Evolutionary conservation across 1,140 invertebrate species (phyloP).

Genomic region (Zaprionus capensis): DNA sequence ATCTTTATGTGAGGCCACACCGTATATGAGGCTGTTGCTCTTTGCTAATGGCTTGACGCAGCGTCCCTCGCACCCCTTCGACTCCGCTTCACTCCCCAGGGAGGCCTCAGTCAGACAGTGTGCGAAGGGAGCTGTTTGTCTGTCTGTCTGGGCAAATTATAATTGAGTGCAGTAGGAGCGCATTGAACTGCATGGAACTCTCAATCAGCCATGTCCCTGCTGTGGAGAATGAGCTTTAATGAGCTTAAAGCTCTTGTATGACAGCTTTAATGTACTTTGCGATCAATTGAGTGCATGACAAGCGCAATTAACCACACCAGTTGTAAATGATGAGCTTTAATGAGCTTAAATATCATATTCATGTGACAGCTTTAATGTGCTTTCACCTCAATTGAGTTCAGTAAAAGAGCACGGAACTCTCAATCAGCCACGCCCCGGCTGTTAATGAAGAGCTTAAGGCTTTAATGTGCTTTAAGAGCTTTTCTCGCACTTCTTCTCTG

Average conservation of each 20-base stretch:
- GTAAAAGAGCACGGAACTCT: too few species aligned
- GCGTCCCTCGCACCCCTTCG: neutral
- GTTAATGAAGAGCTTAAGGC: too few species aligned
- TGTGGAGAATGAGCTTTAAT: neutral
- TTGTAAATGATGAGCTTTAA: neutral
- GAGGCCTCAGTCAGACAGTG: constrained; percentile 15
- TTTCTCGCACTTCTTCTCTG: neutral
- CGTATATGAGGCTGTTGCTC: constrained; percentile 55
- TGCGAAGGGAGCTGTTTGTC: constrained; percentile 27
- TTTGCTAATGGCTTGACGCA: constrained; percentile 64
- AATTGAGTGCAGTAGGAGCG: constrained; percentile 75
- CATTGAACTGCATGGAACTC: constrained; percentile 69
- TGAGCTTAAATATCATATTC: neutral
- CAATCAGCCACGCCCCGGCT: too few species aligned
- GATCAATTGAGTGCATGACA: too few species aligned
- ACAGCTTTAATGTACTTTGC: neutral
- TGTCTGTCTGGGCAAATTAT: constrained; percentile 74
- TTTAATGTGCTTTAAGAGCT: neutral
- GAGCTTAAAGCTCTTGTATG: neutral
- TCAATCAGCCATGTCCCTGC: constrained; percentile 21
- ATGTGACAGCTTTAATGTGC: neutral
- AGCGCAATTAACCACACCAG: too few species aligned
- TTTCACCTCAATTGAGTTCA: too few species aligned
- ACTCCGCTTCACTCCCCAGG: constrained; percentile 24
- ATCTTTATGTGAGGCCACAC: constrained; percentile 3